Base-by-base conservation (phyloP, 2,113 vertebrate genomes). In the Erpornis zantholeuca region DNA sequence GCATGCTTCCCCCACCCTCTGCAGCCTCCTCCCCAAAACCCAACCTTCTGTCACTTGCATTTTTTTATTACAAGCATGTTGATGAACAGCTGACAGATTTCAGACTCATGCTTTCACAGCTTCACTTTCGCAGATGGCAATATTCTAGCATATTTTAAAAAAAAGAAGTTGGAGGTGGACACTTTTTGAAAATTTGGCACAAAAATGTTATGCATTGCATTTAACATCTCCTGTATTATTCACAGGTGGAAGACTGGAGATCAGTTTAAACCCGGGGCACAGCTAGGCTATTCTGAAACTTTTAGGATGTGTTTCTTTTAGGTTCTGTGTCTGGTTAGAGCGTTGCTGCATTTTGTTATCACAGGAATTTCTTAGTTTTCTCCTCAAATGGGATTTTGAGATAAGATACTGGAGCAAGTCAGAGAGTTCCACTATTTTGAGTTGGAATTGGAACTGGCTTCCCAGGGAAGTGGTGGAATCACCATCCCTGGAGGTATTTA, bases 31-130 rank as follows among this genome's bases (percentile, higher is more conserved):
- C 42, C 38, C 75, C 68, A 77, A 87, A 91, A 52, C 24, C 13
- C 79, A 91, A 9, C 69, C 72, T 93, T 90, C 82, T 93, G 71
- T 72, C 15, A 0, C 85, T 95, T 70, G 66, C 35, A 47, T 61
- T 95, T 94, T 81, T 88, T 93, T 61, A 45, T 88, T 31, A 66
- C 2, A 6, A 88, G 40, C 65, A 69, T 83, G 60, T 82, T 83
- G 88, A 83, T 84, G 93, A 83, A 93, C 79, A 96, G 93, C 82
- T 94, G 93, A 96, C 93, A 90, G 71, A 75, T 88, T 90, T 96
- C 91, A 88, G 88, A 92, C 80, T 93, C 83, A 45, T 81, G 20
- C 64, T 93, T 94, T 94, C 88, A 78, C 87, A 90, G 90, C 76
- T 95, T 96, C 28, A 8, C 18, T 13, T 81, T 92, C 15, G 1